Evolutionary conservation across 2,888 invertebrate species (phyloP), one percentile per base, ranked within the genome.

Genomic region (Scaptomyza cyrtandrae): DNA sequence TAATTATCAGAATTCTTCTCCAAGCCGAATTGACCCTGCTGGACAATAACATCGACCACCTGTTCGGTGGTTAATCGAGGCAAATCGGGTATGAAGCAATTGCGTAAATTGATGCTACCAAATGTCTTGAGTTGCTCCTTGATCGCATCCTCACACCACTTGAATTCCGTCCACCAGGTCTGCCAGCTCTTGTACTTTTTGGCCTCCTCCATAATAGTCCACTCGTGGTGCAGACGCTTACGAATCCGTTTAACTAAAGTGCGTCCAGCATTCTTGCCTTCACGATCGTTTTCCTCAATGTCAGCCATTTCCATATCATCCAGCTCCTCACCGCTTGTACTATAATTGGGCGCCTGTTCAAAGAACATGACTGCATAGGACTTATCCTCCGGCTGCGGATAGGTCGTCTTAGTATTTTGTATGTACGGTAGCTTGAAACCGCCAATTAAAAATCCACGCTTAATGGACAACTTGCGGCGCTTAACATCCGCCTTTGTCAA

Each of bases 301-400:
- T 65, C 52, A 6, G 48, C 48, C n/a, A 50, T 57, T 7, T 24
- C 59, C 6, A 67, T 66, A 7, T 84, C 85, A 1, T 66, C 77
- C 52, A 75, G 54, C 24, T 79, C 79, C 43, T 77, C 77, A 14
- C 72, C 77, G 53, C 76, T 78, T 53, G 75, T 71, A 54, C 70
- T 84, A 49, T 86, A 83, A 13, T 69, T 78, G 43, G 78, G 75
- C 6, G 44, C n/a, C 53, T 80, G 78, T 27, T 72, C 78, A 6
- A 87, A 85, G 61, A 87, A 84, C 58, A 73, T 60, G 13, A 87
- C 43, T 3, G 84, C 84, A 59, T 86, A 85, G 0, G 84, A 84
- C n/a, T 82, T 71, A 3, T 67, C 70, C 56, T 87, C 82, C 9
- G 71, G 62, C 13, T 84, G 84, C 0, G 84, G 84, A 1, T 78